Base-by-base conservation (phyloP, 1,140 invertebrate genomes). In the Lethrus apterus region DNA sequence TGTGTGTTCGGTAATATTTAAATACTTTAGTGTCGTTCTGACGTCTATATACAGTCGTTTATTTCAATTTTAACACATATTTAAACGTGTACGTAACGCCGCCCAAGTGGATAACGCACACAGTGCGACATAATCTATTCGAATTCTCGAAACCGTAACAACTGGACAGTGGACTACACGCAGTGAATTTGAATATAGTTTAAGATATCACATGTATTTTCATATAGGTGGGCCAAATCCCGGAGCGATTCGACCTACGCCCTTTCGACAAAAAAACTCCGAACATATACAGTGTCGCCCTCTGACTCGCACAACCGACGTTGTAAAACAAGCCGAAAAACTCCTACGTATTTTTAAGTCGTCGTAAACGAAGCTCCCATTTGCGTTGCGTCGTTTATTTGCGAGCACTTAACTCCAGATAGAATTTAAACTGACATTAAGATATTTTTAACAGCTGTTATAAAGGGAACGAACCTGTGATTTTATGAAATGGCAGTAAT, bases 401-500 rank as follows among this genome's bases (percentile, higher is more conserved):
- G 57, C 60, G 43, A 54, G 57, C 58, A 63, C 60, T 63, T 63
- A 63, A 63, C 60, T 59, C 46, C 47, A 63, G 60, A 63, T 60
- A 59, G 60, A 63, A 60, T 63, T 63, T 63, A 63, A 63, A 63
- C 57, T 63, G 53, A 63, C 60, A 63, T 63, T 63, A 63, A 63
- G 60, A 63, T 63, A 62, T 63, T 63, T 63, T 63, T 63, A 63
- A 62, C 58, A 59, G 53, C 51, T 52, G 55, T 54, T 54, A 57
- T 58, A 59, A 62, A 62, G 48, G 60, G 54, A 52, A 51, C 43
- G 40, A 41, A 35, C 40, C 24, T 21, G 24, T 50, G 46, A 56
- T 52, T 45, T 58, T 57, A 55, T 56, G 55, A 53, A 55, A 55
- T 55, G 55, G 45, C 44, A 58, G 54, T 61, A 59, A 59, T 56